Conservation (phyloP, 2,888 invertebrate species). For the Rhodophaea formosa region DNA sequence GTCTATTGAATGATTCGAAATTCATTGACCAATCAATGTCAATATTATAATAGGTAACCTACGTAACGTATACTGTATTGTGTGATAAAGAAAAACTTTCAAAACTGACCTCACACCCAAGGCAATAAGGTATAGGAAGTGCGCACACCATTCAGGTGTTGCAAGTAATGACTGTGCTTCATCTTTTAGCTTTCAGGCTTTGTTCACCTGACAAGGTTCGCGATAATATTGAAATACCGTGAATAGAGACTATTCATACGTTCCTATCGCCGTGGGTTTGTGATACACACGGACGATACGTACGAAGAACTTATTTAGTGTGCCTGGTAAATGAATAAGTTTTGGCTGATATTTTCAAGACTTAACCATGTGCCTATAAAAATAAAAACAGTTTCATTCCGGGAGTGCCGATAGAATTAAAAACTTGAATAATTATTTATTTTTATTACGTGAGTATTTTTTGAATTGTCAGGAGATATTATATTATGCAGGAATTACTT, state of each 20-base stretch:
- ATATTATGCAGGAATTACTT: no score
- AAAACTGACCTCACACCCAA: conserved; percentile 26
- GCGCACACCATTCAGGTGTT: conserved; percentile 34
- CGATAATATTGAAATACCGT: conserved; percentile 72
- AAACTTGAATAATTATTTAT: no score
- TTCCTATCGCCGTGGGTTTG: conserved; percentile 44
- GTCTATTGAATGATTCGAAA: not conserved
- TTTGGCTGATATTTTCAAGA: no score
- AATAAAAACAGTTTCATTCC: no score
- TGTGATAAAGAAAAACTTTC: conserved; percentile 17
- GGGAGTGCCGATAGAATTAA: no score
- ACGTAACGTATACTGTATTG: not conserved
- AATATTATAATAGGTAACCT: not conserved
- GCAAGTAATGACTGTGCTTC: conserved; percentile 62
- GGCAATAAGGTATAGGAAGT: conserved; percentile 15
- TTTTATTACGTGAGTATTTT: no score
- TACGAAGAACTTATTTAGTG: conserved; percentile 17
- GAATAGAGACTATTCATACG: conserved; percentile 59
- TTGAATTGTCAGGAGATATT: no score
- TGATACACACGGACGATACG: conserved; percentile 37
- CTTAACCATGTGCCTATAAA: no score
- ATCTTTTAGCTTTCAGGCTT: conserved; percentile 56
- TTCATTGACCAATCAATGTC: not conserved
- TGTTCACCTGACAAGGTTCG: conserved; percentile 69
- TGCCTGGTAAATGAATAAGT: no score